Conservation (phyloP, 1,140 invertebrate species). For the Agraylea sexmaculata region DNA sequence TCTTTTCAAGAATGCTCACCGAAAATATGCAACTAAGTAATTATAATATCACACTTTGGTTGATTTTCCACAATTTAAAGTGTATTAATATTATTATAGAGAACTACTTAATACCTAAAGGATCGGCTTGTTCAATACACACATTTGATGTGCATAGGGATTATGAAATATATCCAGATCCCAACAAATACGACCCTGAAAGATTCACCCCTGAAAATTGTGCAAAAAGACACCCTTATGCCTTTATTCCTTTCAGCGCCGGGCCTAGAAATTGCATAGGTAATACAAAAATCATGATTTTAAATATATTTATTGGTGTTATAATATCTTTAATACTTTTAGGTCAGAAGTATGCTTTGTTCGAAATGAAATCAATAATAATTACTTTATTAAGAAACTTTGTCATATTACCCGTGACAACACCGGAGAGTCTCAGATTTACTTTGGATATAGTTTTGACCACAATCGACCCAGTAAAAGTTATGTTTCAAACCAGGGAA, state of each 20-base stretch:
- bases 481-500: slow-evolving; percentile 15
- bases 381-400: slow-evolving; percentile 55
- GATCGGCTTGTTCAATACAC: slow-evolving; percentile 41
- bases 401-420: slow-evolving; percentile 43
- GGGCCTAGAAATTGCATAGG: slow-evolving; percentile 66
- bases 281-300: slow-evolving; percentile 21
- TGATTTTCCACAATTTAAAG: too few species aligned
- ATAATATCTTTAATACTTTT: not conserved
- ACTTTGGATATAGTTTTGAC: slow-evolving; percentile 45
- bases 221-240: slow-evolving; percentile 46
- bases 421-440: slow-evolving; percentile 41
- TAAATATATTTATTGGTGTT: not conserved
- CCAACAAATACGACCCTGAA: slow-evolving; percentile 65
- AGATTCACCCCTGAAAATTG: slow-evolving; percentile 55
- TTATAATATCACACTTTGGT: too few species aligned
- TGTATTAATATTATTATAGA: too few species aligned
- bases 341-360: slow-evolving; percentile 64
- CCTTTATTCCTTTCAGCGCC: slow-evolving; percentile 65
- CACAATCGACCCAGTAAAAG: slow-evolving; percentile 33
- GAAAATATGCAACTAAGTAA: too few species aligned
- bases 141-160: slow-evolving; percentile 55
- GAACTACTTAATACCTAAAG: slow-evolving; percentile 40
- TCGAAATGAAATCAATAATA: slow-evolving; percentile 61
- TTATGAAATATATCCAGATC: slow-evolving; percentile 52
- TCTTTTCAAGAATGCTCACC: slow-evolving; percentile 47